phyloP scores from a whole-genome alignment of 2,888 invertebrate species.

The Cheilosia vulpina region DNA sequence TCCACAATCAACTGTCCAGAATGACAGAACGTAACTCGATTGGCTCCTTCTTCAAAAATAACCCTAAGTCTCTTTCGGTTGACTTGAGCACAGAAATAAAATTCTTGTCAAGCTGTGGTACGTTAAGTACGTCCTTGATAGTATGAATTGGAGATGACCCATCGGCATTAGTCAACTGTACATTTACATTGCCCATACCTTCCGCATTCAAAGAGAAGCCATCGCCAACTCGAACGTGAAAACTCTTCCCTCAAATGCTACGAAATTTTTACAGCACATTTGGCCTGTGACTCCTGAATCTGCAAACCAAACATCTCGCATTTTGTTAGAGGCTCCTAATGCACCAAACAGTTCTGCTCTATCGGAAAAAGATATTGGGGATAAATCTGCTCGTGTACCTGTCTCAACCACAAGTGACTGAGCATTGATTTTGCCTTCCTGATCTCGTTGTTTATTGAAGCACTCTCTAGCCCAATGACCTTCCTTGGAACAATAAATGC shows the following conservation, averaged over 20 bases:
- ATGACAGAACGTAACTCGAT: conserved; percentile 60
- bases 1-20: conserved; percentile 41
- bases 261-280: conserved; percentile 67
- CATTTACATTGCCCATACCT: conserved; percentile 29
- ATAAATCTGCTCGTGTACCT: neutral
- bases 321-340: conserved; percentile 35
- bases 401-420: conserved; percentile 9
- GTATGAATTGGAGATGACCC: conserved; percentile 42
- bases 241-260: conserved; percentile 4
- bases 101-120: conserved; percentile 58
- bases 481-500: neutral
- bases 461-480: conserved; percentile 1
- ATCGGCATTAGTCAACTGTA: conserved; percentile 44
- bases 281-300: conserved; percentile 76
- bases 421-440: conserved; percentile 7
- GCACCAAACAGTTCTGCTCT: conserved; percentile 23
- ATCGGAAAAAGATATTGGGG: conserved; percentile 14
- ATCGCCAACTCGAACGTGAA: conserved; percentile 68
- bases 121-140: conserved; percentile 69
- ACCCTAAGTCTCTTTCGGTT: conserved; percentile 65
- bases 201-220: conserved; percentile 12
- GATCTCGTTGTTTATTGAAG: conserved; percentile 21
- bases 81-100: conserved; percentile 49
- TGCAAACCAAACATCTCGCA: conserved; percentile 67
- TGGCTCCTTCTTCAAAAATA: conserved; percentile 66